Conservation (phyloP, 2,888 invertebrate genomes). For the Napeogenes inachia region DNA sequence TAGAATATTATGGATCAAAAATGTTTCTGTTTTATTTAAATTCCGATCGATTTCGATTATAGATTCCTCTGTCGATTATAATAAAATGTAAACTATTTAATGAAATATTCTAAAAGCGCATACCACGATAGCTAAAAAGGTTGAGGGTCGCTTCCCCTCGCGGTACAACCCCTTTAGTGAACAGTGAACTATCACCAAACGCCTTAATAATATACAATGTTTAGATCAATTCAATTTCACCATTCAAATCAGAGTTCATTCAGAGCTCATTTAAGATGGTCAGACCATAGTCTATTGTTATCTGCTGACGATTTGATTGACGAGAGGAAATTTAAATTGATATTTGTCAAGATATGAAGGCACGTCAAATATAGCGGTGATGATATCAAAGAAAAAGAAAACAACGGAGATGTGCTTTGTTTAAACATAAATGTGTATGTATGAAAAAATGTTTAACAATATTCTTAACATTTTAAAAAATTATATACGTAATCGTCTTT, state of each 20-base stretch:
- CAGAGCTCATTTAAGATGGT: slow-evolving; percentile 4
- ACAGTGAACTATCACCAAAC: slow-evolving; percentile 3
- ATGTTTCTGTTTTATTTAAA: not conserved
- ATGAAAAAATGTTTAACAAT: too few relatives aligned
- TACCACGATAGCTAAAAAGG: not conserved
- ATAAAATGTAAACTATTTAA: slow-evolving; percentile 1
- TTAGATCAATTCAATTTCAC: slow-evolving; percentile 2
- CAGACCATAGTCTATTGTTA: slow-evolving; percentile 28
- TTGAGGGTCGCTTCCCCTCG: slow-evolving; percentile 2
- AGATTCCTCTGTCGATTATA: not conserved
- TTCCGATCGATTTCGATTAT: not conserved
- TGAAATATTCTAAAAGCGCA: not conserved
- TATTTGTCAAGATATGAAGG: slow-evolving; percentile 28
- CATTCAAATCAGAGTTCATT: not conserved
- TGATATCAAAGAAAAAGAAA: slow-evolving; percentile 6
- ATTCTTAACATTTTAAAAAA: too few relatives aligned
- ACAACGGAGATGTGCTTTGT: not conserved
- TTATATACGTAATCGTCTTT: too few relatives aligned
- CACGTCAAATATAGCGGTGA: slow-evolving; percentile 18
- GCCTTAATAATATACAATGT: slow-evolving; percentile 4
- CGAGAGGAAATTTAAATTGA: slow-evolving; percentile 31
- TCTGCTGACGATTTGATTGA: slow-evolving; percentile 26
- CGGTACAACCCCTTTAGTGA: not conserved
- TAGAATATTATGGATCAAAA: not conserved
- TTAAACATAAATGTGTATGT: too few relatives aligned